phyloP scores from a whole-genome alignment of 2,113 vertebrate species.

The Vulpes vulpes region DNA sequence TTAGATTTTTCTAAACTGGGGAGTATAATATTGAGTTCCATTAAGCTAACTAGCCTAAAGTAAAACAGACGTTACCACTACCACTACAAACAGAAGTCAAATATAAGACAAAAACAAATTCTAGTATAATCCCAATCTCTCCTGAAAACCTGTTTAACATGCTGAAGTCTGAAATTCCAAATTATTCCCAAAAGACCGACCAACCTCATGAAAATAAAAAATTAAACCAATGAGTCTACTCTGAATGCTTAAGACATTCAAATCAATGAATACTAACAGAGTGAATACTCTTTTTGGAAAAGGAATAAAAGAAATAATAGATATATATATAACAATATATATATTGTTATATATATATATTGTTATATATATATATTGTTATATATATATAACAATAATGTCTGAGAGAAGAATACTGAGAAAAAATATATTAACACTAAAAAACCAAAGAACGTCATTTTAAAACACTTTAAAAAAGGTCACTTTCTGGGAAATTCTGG shows the following conservation, averaged over 20 bases:
- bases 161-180: not conserved
- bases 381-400: not conserved
- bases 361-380: too few relatives aligned
- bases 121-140: not conserved
- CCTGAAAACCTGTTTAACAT: not conserved
- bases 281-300: not conserved
- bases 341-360: too few relatives aligned
- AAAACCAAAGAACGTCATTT: not conserved
- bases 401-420: slow-evolving; percentile 20
- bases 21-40: not conserved
- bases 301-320: slow-evolving; percentile 32
- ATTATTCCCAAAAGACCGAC: not conserved
- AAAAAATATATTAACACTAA: not conserved
- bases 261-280: not conserved
- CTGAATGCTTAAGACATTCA: not conserved
- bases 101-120: slow-evolving; percentile 46
- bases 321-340: not conserved
- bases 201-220: slow-evolving; percentile 41
- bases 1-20: slow-evolving; percentile 1
- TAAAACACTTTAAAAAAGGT: not conserved
- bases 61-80: slow-evolving; percentile 2
- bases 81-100: not conserved
- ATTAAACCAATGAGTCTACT: slow-evolving; percentile 8
- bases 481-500: not conserved
- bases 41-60: not conserved